Base-by-base conservation (phyloP, 2,888 invertebrate genomes). In the Oeneis ivallda region DNA sequence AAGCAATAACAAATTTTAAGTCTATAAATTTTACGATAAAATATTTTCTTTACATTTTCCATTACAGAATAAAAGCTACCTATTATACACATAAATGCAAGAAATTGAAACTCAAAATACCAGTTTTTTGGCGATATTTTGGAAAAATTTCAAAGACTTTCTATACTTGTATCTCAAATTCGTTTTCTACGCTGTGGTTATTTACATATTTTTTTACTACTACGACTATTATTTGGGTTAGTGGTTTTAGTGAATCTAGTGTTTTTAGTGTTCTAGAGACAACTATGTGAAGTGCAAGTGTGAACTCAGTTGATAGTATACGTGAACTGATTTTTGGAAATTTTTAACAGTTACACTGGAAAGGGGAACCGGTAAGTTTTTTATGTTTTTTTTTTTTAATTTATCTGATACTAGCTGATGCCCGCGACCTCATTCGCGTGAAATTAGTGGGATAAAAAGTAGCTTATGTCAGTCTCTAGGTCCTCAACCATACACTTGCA, bases 221-320 rank as follows among this genome's bases (percentile, higher is more conserved):
- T 91, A 87, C 75, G 91, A 91, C 69, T 85, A 85, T 71, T 91
- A 87, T 78, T 84, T 89, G 72, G 85, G 84, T 32, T 85, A 69
- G 72, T 71, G 58, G 65, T 63, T 65, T 65, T 69, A 69, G 72
- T 74, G 71, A 66, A 61, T 65, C 64, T 69, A 69, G 72, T 74
- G 71, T 73, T 74, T 68, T 66, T 70, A 69, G 72, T 74, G 71
- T 74, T 74, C 43, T 74, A 75, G 74, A 73, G 67, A 75, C 72
- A 71, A 81, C 71, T 72, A 87, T 87, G 88, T 88, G 87, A 87
- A 80, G 79, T 79, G 77, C 72, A 53, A 69, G 62, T 57, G 70
- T 65, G 68, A 53, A 70, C 57, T 68, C 65, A 64, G 65, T 62
- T 67, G 37, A 66, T 62, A 37, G 49, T 34, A 8, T 17, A 61